Evolutionary conservation across 2,113 vertebrate species (phyloP).

Genomic region (Xiphophorus hellerii): DNA sequence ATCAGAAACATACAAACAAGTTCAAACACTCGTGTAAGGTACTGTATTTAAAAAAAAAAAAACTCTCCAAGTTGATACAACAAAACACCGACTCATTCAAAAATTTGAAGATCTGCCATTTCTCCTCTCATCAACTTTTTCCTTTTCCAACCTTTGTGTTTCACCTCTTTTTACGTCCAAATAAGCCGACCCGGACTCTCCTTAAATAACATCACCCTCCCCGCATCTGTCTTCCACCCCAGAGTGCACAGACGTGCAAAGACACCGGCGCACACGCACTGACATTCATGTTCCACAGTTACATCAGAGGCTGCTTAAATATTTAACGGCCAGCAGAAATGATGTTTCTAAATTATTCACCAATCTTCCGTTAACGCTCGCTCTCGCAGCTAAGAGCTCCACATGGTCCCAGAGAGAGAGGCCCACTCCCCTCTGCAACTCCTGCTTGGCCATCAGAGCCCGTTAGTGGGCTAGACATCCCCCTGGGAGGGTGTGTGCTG

Average conservation of each 20-base stretch:
- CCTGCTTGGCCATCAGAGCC: constrained; percentile 62
- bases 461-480: constrained; percentile 65
- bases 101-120: constrained; percentile 4
- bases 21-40: background rate
- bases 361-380: constrained; percentile 56
- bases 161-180: constrained; percentile 33
- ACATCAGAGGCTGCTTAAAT: constrained; percentile 74
- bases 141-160: constrained; percentile 13
- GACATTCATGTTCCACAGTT: constrained; percentile 58
- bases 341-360: constrained; percentile 77
- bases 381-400: constrained; percentile 69
- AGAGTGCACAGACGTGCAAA: constrained; percentile 43
- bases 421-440: constrained; percentile 51
- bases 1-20: background rate
- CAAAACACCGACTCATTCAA: constrained; percentile 33
- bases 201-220: constrained; percentile 70
- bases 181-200: constrained; percentile 20
- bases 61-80: background rate
- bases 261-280: constrained; percentile 15
- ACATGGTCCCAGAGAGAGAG: constrained; percentile 60
- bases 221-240: constrained; percentile 43
- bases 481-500: constrained; percentile 51
- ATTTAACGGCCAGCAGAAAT: constrained; percentile 70
- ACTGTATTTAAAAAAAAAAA: background rate
- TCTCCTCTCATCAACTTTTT: constrained; percentile 21